These are phyloP conservation scores for Parthenolecanium corni DNA, from an alignment of 2,888 invertebrate genomes.

Conservation along the genomic window DNA sequence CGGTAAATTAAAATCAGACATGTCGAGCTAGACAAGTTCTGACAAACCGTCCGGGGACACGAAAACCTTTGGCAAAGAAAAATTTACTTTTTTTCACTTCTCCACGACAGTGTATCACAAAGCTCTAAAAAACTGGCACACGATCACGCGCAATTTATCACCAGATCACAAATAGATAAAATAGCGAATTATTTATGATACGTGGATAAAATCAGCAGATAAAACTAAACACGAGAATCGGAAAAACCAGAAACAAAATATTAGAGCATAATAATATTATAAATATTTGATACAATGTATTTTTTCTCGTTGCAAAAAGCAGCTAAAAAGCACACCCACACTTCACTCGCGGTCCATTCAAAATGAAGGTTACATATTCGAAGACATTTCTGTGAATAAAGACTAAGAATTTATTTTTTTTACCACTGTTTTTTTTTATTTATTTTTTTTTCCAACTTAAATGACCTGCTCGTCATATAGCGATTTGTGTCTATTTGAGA, in stretches of 20 bases:
- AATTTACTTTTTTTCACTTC: not conserved
- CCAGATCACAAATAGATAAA: no score
- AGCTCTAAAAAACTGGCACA: no score
- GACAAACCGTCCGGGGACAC: not conserved
- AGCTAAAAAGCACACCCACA: constrained; percentile 5
- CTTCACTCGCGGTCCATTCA: not conserved
- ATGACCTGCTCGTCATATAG: constrained; percentile 2
- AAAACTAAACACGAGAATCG: no score
- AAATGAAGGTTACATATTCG: constrained; percentile 4
- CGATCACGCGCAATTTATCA: no score
- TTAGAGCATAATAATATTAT: no score
- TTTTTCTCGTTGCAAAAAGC: not conserved
- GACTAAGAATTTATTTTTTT: not conserved
- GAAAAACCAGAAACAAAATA: no score
- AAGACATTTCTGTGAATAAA: not conserved
- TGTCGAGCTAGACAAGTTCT: not conserved
- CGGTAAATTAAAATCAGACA: constrained; percentile 7
- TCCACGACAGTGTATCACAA: no score
- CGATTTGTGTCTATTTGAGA: constrained; percentile 6
- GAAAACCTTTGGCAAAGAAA: not conserved
- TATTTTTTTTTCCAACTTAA: no score
- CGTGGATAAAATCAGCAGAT: no score
- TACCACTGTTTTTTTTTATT: not conserved
- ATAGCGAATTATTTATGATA: no score
- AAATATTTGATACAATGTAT: not conserved